phyloP scores from a whole-genome alignment of 2,113 vertebrate species.

The Australoheros scitulus region DNA sequence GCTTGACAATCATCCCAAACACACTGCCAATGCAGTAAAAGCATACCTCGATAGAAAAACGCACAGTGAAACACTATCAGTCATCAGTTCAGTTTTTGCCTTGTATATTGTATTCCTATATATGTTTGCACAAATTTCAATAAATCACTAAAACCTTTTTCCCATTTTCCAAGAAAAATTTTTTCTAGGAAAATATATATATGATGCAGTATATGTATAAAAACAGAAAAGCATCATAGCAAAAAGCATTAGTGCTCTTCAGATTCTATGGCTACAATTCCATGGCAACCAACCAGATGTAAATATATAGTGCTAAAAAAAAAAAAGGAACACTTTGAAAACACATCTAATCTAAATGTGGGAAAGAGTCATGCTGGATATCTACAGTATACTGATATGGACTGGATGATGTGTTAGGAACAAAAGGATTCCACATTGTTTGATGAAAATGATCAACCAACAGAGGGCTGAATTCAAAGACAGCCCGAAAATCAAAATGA shows the following conservation, averaged over 20 bases:
- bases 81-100: background rate
- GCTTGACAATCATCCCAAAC: background rate
- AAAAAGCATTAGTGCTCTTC: background rate
- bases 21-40: background rate
- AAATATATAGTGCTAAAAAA: background rate
- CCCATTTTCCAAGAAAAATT: background rate
- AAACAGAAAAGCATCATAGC: background rate
- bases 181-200: background rate
- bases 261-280: background rate
- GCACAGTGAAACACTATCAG: background rate
- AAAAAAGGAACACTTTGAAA: no score
- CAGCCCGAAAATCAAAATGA: no score
- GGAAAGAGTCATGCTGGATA: no score
- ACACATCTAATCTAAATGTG: no score
- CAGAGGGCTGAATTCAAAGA: no score
- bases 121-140: background rate
- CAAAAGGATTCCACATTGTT: no score
- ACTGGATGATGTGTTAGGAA: no score
- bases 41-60: background rate
- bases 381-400: no score
- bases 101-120: background rate
- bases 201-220: background rate
- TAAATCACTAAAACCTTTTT: background rate
- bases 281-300: background rate
- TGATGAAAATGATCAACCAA: no score